Percentiles rank a stretch among this genome's conserved stretches.
Conservation (phyloP, 2,888 invertebrate genomes). For the Lypha dubia region DNA sequence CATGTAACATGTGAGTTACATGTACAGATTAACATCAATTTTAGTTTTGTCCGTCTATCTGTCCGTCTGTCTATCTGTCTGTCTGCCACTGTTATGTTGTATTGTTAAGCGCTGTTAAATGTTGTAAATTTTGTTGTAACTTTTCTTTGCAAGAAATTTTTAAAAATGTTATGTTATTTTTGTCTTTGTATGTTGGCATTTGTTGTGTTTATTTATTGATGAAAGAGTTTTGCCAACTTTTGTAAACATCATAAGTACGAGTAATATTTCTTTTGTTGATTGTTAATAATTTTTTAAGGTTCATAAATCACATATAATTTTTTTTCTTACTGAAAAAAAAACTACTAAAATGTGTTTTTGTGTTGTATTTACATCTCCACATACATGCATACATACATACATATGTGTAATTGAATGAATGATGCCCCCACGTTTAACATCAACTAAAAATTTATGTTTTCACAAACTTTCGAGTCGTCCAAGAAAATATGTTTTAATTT, state of each 20-base stretch:
- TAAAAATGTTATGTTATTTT: not conserved
- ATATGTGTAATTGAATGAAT: conserved; percentile 13
- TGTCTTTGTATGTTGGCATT: not conserved
- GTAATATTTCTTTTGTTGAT: conserved; percentile 33
- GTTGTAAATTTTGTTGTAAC: conserved; percentile 34
- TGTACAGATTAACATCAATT: conserved; percentile 68
- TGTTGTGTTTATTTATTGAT: conserved; percentile 64
- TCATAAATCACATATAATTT: conserved; percentile 54
- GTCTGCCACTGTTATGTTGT: conserved; percentile 27
- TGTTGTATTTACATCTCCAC: conserved; percentile 17
- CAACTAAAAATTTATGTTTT: not conserved
- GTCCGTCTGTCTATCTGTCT: conserved; percentile 42
- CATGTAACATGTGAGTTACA: conserved; percentile 70
- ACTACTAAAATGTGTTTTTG: conserved; percentile 45
- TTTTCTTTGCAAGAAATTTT: conserved; percentile 45
- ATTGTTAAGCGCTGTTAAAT: conserved; percentile 48
- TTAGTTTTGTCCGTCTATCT: conserved; percentile 49
- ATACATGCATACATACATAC: too few relatives aligned
- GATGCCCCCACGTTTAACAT: conserved; percentile 45
- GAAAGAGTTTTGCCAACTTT: conserved; percentile 56
- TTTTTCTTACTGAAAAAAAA: conserved; percentile 1
- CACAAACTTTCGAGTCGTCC: not conserved
- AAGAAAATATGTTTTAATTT: conserved; percentile 22
- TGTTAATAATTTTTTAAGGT: conserved; percentile 49
- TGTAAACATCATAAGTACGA: conserved; percentile 14